Evolutionary conservation across 2,797 vertebrate genomes (phyloP), one percentile per base, ranked within the genome.

Genomic region (Dendrocincla tyrannina): DNA sequence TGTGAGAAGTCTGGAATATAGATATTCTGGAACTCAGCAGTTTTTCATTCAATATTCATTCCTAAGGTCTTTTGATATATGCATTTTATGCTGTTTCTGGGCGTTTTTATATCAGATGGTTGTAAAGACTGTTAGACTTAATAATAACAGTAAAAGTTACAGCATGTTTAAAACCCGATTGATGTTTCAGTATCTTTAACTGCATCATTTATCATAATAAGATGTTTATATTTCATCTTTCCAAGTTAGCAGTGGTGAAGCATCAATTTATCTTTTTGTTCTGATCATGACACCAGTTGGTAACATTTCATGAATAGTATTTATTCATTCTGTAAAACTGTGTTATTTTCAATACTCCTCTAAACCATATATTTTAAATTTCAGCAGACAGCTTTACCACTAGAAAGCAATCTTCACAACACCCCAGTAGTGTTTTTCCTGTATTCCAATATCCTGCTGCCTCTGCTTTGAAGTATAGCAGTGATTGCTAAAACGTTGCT

Each of bases 41-140:
- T 91, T 91, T 96, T 96, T 95, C 91, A 97, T 95, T 95, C 87
- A 89, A 66, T 89, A 96, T 88, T 91, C 79, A 88, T 89, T 89
- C 82, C 58, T 77, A 16, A 90, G 84, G 50, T 73, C 52, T 92
- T 89, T 52, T 96, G 91, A 97, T 93, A 64, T 86, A 93, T 88
- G 50, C 25, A 89, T 96, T 94, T 86, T 87, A 93, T 85, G 60
- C 82, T 88, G 63, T 85, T 95, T 93, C 76, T 69, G 18, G 52
- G 60, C 69, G 81, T 78, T 96, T 97, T 95, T 94, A 94, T 89
- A 86, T 56, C 86, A 42, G 23, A n/a, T 67, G 32, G 91, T 75
- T 95, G 88, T 96, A 97, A 96, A 95, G 91, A 80, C 52, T 92
- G 80, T 91, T 96, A 94, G 64, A 82, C 53, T 95, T 94, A 90